Base-by-base conservation (phyloP, 2,113 vertebrate genomes). In the Pterophyllum scalare region DNA sequence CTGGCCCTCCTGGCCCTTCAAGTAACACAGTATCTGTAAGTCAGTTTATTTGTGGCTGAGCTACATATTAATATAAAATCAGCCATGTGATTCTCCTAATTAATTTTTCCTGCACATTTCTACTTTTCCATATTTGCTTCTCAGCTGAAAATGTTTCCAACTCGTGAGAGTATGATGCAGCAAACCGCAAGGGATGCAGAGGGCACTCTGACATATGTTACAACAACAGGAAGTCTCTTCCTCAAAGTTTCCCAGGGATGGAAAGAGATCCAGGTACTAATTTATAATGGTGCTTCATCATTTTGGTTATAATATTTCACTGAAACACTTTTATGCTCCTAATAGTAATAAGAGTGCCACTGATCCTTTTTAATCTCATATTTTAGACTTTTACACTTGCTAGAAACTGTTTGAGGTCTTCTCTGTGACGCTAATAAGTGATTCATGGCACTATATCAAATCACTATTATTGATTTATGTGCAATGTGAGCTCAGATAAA, bases 221-320 rank as follows among this genome's bases (percentile, higher is more conserved):
- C 90, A 4, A 94, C 95, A 67, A 96, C 95, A 38, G 92, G 96
- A 9, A 97, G 97, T 72, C 95, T 99, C 31, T 99, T 97, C 85
- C 92, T 99, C 57, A 97, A 98, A 15, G 98, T 98, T 65, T 89
- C 82, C 83, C 96, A 96, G 56, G 98, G 98, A 28, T 99, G 98
- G 98, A 98, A 96, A 90, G 97, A 98, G 89, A 85, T 99, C 58
- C 97, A 97, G 97, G 98, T 99, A 88, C 62, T 20, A 22, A 46
- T 22, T 7, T 59, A 3, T 17, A n/a, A 31, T 13, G 7, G 19
- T 28, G 3, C 4, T 13, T 15, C 19, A 59, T 57, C 24, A 28
- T 26, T 38, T 43, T 6, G 5, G 31, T 58, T 14, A n/a, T 38
- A 12, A 0, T 0, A 2, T 0, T 0, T 49, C 28, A 31, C 19